Conservation (phyloP, 2,888 invertebrate genomes). For the Eumerus sabulonum region DNA sequence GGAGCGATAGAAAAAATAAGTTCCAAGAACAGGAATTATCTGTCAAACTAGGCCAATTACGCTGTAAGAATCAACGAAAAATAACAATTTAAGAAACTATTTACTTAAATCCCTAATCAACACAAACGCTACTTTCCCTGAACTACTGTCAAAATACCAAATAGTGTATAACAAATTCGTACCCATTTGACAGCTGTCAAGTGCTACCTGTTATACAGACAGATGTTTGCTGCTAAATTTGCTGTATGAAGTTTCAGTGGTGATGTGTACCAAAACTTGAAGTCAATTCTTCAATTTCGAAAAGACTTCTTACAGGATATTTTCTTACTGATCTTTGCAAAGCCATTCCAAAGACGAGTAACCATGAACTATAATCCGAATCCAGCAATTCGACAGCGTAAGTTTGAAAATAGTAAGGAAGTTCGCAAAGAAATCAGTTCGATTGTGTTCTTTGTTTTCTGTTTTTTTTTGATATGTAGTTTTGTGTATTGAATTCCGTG, state of each 20-base stretch:
- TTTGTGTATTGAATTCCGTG: not conserved
- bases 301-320: constrained; percentile 11
- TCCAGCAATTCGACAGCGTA: constrained; percentile 77
- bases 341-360: constrained; percentile 31
- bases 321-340: constrained; percentile 17
- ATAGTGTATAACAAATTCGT: too few species aligned
- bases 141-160: too few species aligned
- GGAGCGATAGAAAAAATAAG: too few species aligned
- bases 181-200: constrained; percentile 18
- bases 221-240: too few species aligned
- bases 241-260: constrained; percentile 64
- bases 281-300: constrained; percentile 37
- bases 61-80: too few species aligned
- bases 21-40: too few species aligned
- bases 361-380: constrained; percentile 77
- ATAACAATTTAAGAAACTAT: too few species aligned
- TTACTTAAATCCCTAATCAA: too few species aligned
- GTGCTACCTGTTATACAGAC: constrained; percentile 12
- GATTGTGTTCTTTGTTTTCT: constrained; percentile 26
- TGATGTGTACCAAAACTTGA: constrained; percentile 69
- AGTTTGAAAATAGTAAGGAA: constrained; percentile 78
- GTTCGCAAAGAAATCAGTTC: constrained; percentile 72
- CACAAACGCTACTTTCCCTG: too few species aligned
- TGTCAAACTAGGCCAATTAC: too few species aligned
- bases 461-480: not conserved